phyloP scores from a whole-genome alignment of 2,113 vertebrate genomes.

The Ginglymostoma cirratum region DNA sequence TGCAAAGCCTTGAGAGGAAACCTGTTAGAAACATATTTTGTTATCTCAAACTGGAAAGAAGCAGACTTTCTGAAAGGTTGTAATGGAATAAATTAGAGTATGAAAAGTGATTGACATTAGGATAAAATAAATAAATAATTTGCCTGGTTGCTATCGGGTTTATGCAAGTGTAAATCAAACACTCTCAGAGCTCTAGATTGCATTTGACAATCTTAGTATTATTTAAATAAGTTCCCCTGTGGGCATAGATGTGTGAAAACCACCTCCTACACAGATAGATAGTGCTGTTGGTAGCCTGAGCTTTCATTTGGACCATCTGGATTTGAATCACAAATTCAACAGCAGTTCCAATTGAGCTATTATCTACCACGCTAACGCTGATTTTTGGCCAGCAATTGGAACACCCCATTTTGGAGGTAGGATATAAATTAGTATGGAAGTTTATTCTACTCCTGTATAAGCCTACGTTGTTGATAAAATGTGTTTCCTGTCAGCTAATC shows the following conservation, averaged over 20 bases:
- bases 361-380: not conserved
- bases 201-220: not conserved
- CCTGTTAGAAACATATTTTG: not conserved
- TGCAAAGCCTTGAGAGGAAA: not conserved
- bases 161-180: not conserved
- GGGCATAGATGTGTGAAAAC: not conserved
- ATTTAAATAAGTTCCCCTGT: not conserved
- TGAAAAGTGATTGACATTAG: conserved; percentile 1
- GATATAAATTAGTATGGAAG: not conserved
- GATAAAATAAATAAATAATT: conserved; percentile 8
- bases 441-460: not conserved
- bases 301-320: not conserved
- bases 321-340: conserved; percentile 19
- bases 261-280: not conserved
- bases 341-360: not conserved
- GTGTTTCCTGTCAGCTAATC: not conserved
- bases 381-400: not conserved
- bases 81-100: not conserved
- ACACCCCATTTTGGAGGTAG: not conserved
- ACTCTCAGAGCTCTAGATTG: not conserved
- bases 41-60: not conserved
- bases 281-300: not conserved
- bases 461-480: not conserved
- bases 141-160: conserved; percentile 8
- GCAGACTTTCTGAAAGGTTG: not conserved